Evolutionary conservation across 2,888 invertebrate genomes (phyloP), one percentile per base, ranked within the genome.

Genomic region (Trypoxylon attenuatum): DNA sequence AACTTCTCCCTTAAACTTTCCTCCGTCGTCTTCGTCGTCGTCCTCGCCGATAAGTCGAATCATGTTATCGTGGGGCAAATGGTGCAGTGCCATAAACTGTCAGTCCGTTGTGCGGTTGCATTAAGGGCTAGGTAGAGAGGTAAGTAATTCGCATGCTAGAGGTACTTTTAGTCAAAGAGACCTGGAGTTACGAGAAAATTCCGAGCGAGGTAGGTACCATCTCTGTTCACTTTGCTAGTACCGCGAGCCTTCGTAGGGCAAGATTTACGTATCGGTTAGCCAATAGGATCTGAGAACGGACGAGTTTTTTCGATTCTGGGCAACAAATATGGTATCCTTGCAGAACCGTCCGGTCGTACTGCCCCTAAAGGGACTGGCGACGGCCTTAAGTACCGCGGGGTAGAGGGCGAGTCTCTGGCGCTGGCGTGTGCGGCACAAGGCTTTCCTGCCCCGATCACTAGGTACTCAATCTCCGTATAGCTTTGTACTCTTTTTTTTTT

Each of bases 331-430:
- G 58, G 45, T 82, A 75, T 76, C 79, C 72, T 81, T 81, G 71
- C 83, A 87, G 88, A 88, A 79, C 87, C 88, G 69, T 85, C 87
- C 56, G 88, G 88, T 74, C 83, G 82, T 55, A 84, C 87, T 49
- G 84, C 83, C 71, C 88, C 87, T 57, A 87, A 86, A 80, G 78
- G 84, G 77, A 87, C 84, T 65, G 87, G 87, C 57, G 87, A 87
- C 79, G 87, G 88, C 73, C 84, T 86, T 78, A 87, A 87, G 77
- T 81, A 82, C 74, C 77, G 75, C 77, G 82, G 81, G 75, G 79
- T 83, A 80, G 76, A 80, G 77, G 78, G 79, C 76, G 78, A 80
- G 78, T 82, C 83, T 78, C 82, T 83, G 82, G 83, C 83, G 72
- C 79, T 83, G 77, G 79, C 79, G 71, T 86, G 86, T 79, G 79